phyloP scores from a whole-genome alignment of 2,113 vertebrate genomes.

The Rhegmatorhina hoffmannsi region DNA sequence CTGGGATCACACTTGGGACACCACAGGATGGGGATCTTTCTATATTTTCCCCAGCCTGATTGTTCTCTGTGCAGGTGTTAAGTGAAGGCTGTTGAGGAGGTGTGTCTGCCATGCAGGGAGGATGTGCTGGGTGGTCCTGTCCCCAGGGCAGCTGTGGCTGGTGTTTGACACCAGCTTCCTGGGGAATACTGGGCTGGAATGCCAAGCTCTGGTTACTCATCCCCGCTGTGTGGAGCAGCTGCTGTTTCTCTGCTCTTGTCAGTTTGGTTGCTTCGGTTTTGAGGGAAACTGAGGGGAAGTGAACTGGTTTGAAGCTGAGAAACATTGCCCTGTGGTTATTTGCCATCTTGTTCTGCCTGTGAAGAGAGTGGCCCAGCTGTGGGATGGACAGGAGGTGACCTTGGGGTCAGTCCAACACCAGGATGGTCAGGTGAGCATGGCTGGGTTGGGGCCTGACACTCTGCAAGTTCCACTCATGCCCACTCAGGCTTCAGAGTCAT shows the following conservation, averaged over 20 bases:
- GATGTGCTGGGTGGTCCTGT: background rate
- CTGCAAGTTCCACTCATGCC: background rate
- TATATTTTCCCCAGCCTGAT: background rate
- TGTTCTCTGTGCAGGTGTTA: background rate
- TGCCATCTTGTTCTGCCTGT: background rate
- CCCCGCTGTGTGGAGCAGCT: constrained; percentile 1
- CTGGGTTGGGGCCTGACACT: background rate
- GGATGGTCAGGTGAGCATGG: background rate
- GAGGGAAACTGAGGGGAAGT: background rate
- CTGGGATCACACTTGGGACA: background rate
- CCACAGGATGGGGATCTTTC: background rate
- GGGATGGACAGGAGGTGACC: background rate
- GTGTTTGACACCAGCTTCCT: background rate
- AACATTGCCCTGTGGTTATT: background rate
- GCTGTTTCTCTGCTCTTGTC: background rate
- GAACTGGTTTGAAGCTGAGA: background rate
- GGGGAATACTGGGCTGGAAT: background rate
- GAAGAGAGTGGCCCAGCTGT: background rate
- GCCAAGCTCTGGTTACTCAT: background rate
- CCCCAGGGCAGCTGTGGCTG: background rate
- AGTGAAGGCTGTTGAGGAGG: background rate
- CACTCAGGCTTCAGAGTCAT: background rate
- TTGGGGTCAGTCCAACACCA: background rate
- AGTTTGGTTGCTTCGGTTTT: background rate
- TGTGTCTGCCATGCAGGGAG: background rate